phyloP scores from a whole-genome alignment of 2,113 vertebrate species.

The Rallus limicola region DNA sequence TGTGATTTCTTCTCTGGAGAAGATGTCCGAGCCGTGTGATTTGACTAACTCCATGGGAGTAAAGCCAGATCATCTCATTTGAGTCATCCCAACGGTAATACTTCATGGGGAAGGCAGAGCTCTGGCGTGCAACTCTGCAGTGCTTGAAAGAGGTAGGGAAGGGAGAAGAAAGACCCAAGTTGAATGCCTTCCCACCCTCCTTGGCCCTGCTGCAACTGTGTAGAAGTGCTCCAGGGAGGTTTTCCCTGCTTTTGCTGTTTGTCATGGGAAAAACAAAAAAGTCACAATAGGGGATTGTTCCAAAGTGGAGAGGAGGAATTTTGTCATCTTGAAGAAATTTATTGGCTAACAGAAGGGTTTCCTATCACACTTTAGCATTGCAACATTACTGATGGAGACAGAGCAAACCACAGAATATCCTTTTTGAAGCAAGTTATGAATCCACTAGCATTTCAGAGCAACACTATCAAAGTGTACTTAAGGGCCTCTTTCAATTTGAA shows the following conservation, averaged over 20 bases:
- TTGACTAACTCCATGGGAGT: background rate
- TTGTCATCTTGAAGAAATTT: background rate
- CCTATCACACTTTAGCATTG: background rate
- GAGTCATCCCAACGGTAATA: background rate
- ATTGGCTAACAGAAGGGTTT: background rate
- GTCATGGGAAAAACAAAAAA: background rate
- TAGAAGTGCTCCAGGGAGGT: fast-evolving
- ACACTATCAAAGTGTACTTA: background rate
- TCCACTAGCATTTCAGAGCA: background rate
- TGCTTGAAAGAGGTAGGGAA: background rate
- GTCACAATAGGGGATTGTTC: background rate
- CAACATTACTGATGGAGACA: background rate
- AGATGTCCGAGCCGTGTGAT: background rate
- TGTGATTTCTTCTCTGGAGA: background rate
- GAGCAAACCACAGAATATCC: background rate
- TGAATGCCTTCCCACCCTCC: background rate
- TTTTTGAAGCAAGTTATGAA: background rate
- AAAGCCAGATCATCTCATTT: background rate
- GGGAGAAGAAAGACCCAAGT: background rate
- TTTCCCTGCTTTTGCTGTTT: background rate
- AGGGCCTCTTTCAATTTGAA: background rate
- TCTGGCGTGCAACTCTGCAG: fast-evolving
- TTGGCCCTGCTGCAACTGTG: background rate
- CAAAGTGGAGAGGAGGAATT: background rate
- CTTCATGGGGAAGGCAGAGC: background rate